Conservation (phyloP, 1,140 invertebrate genomes). For the Drosophila arizonae region DNA sequence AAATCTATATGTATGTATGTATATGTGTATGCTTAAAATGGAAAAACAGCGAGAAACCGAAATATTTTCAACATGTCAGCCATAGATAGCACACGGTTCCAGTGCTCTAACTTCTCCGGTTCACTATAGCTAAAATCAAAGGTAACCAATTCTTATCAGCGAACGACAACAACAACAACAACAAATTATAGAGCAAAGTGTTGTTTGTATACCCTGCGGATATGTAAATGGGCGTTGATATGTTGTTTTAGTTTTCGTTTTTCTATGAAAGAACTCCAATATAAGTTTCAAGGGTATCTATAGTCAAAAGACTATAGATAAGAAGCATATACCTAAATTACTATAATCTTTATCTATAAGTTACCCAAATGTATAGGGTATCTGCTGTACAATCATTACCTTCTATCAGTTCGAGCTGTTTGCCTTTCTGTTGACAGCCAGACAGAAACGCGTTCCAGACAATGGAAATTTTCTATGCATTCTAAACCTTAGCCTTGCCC, state of each 20-base stretch:
- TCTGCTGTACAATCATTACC: neutral
- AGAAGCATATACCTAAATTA: no score
- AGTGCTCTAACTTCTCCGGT: conserved; percentile 8
- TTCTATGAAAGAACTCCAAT: no score
- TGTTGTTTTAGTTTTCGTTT: neutral
- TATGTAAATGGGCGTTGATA: neutral
- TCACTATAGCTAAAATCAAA: conserved; percentile 53
- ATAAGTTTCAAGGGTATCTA: no score
- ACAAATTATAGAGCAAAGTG: conserved; percentile 58
- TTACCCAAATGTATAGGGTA: neutral
- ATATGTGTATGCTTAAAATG: neutral
- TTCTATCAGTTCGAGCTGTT: neutral
- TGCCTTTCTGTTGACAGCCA: neutral
- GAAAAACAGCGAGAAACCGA: conserved; percentile 38
- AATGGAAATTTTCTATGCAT: conserved; percentile 25
- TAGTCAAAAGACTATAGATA: no score
- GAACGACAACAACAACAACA: conserved; percentile 39
- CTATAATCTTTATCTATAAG: neutral
- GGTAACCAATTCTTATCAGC: conserved; percentile 71
- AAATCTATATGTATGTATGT: no score
- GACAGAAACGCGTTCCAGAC: neutral
- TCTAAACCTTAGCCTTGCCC: neutral
- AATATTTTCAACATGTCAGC: conserved; percentile 46
- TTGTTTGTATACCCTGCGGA: neutral
- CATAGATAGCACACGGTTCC: conserved; percentile 38